Conservation (phyloP, 2,888 invertebrate species). For the Lutraria lutraria region DNA sequence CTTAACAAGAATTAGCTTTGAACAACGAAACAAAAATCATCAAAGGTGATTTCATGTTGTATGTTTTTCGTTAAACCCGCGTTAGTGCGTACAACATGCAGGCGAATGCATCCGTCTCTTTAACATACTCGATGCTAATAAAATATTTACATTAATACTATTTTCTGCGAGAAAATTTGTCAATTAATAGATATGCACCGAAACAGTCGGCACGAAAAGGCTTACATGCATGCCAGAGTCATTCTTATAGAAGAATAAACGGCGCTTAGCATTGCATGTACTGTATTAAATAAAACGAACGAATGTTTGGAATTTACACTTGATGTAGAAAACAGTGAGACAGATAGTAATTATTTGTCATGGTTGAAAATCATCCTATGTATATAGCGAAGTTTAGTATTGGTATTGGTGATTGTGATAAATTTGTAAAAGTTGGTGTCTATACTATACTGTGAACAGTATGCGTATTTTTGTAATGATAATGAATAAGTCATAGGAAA, state of each 20-base stretch:
- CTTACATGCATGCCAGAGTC: background rate
- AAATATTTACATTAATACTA: constrained; percentile 6
- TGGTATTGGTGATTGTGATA: background rate
- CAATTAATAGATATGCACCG: background rate
- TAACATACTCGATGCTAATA: background rate
- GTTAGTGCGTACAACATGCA: background rate
- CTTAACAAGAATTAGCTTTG: background rate
- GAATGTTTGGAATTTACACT: background rate
- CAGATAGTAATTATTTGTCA: background rate
- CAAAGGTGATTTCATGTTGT: background rate
- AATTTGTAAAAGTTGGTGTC: background rate
- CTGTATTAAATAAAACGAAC: background rate
- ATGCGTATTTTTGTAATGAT: no score
- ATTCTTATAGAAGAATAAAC: background rate
- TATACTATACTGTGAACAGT: no score
- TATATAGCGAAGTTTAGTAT: background rate
- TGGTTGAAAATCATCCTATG: background rate
- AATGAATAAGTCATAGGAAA: no score
- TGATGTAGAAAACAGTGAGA: constrained; percentile 5
- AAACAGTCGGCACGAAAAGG: background rate
- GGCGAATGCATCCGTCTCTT: background rate
- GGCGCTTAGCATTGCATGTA: background rate
- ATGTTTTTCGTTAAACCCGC: background rate
- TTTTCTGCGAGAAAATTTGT: background rate
- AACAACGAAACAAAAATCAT: background rate